Evolutionary conservation across 1,140 invertebrate species (phyloP).

Genomic region (Proales similis): DNA sequence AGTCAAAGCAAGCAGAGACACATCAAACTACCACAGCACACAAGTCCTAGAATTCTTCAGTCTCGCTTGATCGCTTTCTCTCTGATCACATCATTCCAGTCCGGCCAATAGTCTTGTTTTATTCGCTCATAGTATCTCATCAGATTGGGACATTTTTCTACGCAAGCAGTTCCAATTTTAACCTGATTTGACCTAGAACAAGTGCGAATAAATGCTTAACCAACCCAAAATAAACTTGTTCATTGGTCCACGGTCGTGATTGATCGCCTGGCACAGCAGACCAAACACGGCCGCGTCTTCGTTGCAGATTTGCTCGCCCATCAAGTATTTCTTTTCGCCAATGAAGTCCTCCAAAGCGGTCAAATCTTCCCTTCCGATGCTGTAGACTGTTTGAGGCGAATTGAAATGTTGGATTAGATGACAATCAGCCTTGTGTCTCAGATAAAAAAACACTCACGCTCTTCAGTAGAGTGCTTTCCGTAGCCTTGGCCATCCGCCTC

Average conservation of each 20-base stretch:
- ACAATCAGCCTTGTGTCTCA: too few species aligned
- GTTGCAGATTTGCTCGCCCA: background rate
- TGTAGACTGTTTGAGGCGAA: too few species aligned
- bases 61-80: too few species aligned
- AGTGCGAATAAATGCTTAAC: too few species aligned
- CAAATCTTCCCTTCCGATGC: conserved; percentile 32
- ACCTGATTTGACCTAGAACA: background rate
- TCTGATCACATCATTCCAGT: conserved; percentile 22
- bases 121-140: conserved; percentile 5
- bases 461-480: conserved; percentile 14
- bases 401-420: too few species aligned
- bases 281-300: conserved; percentile 25
- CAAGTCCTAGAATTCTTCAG: too few species aligned
- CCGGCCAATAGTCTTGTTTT: conserved; percentile 15
- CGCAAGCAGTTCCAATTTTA: background rate
- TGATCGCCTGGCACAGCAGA: conserved; percentile 10
- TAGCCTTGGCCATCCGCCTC: conserved; percentile 22
- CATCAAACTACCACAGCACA: too few species aligned
- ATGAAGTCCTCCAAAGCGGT: conserved; percentile 18
- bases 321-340: conserved; percentile 5
- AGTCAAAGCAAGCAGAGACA: too few species aligned
- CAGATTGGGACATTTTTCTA: background rate
- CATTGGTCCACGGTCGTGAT: too few species aligned
- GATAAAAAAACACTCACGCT: too few species aligned
- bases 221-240: too few species aligned